Conservation (phyloP, 2,113 vertebrate species). For the Lanius collurio region DNA sequence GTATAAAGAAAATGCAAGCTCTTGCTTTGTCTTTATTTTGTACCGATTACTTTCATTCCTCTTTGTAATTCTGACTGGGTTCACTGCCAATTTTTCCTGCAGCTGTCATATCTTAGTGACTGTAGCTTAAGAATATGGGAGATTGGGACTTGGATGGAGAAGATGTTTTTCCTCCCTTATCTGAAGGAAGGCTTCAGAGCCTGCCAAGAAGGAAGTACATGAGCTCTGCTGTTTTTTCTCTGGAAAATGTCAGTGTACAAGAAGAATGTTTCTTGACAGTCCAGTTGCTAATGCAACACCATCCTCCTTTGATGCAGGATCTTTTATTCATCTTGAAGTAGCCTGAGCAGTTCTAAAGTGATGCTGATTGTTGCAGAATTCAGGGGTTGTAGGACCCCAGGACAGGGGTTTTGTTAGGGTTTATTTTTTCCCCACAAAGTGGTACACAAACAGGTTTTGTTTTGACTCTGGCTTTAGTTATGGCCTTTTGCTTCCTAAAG, state of each 20-base stretch:
- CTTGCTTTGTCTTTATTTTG: not conserved
- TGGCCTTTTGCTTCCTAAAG: not conserved
- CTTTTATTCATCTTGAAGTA: not conserved
- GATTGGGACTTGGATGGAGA: slow-evolving; percentile 9
- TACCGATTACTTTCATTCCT: not conserved
- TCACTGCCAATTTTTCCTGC: slow-evolving; percentile 14
- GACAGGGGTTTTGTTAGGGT: not conserved
- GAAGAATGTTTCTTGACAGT: not conserved
- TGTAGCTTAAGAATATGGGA: slow-evolving; percentile 17
- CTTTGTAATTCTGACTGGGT: not conserved
- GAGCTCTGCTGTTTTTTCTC: not conserved
- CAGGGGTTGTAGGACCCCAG: not conserved
- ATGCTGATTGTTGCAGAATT: not conserved
- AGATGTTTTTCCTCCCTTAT: slow-evolving; percentile 15
- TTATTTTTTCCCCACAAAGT: not conserved
- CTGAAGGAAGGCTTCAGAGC: slow-evolving; percentile 17
- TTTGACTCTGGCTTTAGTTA: not conserved
- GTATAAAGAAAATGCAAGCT: not conserved
- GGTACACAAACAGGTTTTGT: not conserved
- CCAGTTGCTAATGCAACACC: slow-evolving; percentile 16
- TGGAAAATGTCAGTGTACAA: slow-evolving; percentile 33
- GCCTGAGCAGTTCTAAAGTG: not conserved
- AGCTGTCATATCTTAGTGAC: slow-evolving; percentile 34
- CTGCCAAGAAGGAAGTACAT: slow-evolving; percentile 43
- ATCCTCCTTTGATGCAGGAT: not conserved